Conservation (phyloP, 2,888 invertebrate species). For the Salticus scenicus region DNA sequence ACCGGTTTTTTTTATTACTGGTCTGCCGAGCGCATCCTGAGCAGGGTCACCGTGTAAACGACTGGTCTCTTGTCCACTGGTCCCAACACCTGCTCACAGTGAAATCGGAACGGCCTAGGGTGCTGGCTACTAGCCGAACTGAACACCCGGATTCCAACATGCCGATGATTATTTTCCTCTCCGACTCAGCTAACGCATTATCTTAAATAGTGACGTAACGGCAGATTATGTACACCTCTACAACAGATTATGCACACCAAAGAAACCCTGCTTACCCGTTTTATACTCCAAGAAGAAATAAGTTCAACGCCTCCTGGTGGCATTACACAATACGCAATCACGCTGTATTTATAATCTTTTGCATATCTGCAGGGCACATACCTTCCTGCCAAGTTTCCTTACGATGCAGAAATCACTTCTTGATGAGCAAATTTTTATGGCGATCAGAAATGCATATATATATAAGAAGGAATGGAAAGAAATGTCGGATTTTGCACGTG, state of each 20-base stretch:
- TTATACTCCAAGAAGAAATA: slow-evolving; percentile 2
- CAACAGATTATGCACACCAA: neutral
- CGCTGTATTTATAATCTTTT: neutral
- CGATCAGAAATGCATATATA: too few species aligned
- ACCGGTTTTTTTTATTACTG: too few species aligned
- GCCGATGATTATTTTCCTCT: neutral
- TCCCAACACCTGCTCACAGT: neutral
- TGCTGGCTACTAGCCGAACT: too few species aligned
- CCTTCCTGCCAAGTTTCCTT: too few species aligned
- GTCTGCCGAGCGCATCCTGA: neutral
- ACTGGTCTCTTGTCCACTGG: neutral
- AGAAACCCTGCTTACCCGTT: neutral
- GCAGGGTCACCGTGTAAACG: neutral
- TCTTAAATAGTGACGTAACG: neutral
- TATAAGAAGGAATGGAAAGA: too few species aligned
- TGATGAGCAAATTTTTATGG: too few species aligned
- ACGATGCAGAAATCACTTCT: neutral
- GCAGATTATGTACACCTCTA: neutral
- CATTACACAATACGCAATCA: neutral
- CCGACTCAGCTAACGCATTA: neutral
- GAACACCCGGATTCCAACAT: too few species aligned
- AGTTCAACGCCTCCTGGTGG: slow-evolving; percentile 9
- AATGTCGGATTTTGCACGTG: too few species aligned
- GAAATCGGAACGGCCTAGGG: too few species aligned
- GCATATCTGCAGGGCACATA: neutral